Evolutionary conservation across 2,113 vertebrate species (phyloP).

Genomic region (Cyprinus carpio): DNA sequence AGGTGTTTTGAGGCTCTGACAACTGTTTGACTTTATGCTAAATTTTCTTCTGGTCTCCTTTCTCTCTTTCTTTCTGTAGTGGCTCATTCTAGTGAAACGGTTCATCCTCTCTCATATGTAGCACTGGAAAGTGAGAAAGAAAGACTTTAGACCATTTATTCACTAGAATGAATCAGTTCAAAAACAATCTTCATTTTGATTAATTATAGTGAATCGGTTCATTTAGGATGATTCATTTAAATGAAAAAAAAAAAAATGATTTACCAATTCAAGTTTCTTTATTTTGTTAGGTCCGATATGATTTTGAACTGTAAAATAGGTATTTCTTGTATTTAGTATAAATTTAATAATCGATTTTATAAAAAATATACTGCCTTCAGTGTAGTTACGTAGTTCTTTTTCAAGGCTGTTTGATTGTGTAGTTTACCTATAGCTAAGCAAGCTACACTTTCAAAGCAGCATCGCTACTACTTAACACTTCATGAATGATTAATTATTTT

Average conservation of each 20-base stretch:
- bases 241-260: background rate
- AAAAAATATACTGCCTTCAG: background rate
- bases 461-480: background rate
- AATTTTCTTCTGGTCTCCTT: conserved; percentile 10
- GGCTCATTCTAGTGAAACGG: background rate
- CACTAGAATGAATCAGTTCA: background rate
- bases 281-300: background rate
- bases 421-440: background rate
- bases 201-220: background rate
- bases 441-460: background rate
- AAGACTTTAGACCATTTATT: background rate
- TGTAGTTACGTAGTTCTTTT: no score
- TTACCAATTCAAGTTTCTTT: background rate
- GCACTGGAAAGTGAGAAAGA: background rate
- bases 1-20: conserved; percentile 2
- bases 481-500: no score
- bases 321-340: background rate
- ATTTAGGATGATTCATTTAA: background rate
- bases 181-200: background rate
- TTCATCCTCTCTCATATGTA: background rate
- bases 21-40: conserved; percentile 18
- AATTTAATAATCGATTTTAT: background rate
- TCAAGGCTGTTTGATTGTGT: background rate
- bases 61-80: background rate
- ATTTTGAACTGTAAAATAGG: background rate